These are phyloP conservation scores for Eulemur macaco DNA, from an alignment of 2,113 vertebrate species.

Conservation along the genomic window DNA sequence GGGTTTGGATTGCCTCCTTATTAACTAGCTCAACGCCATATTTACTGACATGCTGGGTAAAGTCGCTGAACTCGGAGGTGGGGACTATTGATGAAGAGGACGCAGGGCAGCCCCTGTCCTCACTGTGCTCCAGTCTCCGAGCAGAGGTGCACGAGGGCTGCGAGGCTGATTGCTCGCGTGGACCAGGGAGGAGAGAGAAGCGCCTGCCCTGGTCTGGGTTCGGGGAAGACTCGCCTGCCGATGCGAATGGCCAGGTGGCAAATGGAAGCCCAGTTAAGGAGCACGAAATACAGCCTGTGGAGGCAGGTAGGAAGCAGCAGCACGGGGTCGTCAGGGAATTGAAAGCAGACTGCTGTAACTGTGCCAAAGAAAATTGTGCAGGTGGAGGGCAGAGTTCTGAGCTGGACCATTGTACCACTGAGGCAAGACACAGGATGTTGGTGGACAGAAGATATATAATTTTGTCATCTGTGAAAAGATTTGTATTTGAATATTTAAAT, in stretches of 20 bases:
- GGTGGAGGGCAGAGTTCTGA: accelerated
- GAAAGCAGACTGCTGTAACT: accelerated
- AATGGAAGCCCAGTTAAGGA: not conserved
- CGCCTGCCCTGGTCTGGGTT: accelerated
- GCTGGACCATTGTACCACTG: accelerated
- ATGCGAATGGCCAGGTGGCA: accelerated
- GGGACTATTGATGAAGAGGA: accelerated
- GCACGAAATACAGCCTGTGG: too few species aligned
- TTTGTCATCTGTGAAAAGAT: not conserved
- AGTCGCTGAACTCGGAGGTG: accelerated
- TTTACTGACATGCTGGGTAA: not conserved
- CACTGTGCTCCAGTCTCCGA: accelerated
- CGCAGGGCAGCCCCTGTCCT: too few species aligned
- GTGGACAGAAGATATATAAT: accelerated
- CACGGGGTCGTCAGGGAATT: accelerated
- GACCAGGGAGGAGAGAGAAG: not conserved
- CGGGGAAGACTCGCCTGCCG: not conserved
- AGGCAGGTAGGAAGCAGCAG: accelerated
- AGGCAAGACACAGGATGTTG: accelerated
- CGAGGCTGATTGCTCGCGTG: accelerated
- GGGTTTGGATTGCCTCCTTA: not conserved
- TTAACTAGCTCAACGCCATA: not conserved
- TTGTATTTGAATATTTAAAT: not conserved
- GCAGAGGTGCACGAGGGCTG: accelerated
- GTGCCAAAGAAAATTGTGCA: accelerated